Evolutionary conservation across 1,140 invertebrate species (phyloP).

Genomic region (Penaeus chinensis): DNA sequence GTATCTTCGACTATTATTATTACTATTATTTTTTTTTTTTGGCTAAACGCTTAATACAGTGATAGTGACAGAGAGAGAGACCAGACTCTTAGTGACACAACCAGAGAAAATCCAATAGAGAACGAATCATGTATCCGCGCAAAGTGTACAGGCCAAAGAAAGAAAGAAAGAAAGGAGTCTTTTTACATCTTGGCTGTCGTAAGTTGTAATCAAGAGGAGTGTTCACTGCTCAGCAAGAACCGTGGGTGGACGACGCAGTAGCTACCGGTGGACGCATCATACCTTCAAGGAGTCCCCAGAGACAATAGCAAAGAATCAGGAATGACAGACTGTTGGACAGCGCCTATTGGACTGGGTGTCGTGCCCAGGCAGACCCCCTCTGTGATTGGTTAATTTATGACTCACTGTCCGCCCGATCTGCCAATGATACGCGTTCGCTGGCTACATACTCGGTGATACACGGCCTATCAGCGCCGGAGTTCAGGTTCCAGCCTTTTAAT

Average conservation of each 20-base stretch:
- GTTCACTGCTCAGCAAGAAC: constrained; percentile 36
- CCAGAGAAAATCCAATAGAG: background rate
- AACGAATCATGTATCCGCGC: background rate
- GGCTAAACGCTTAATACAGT: no score
- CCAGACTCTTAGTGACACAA: background rate
- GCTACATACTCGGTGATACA: constrained; percentile 54
- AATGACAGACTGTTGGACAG: constrained; percentile 58
- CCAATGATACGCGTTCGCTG: constrained; percentile 57
- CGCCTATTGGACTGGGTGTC: constrained; percentile 60
- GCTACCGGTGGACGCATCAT: constrained; percentile 37
- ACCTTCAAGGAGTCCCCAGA: constrained; percentile 29
- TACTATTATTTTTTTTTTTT: background rate
- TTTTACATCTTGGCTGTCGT: background rate
- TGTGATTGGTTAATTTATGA: constrained; percentile 60
- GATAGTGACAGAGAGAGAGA: no score
- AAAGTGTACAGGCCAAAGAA: background rate
- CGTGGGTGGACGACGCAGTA: constrained; percentile 23
- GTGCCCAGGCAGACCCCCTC: constrained; percentile 55
- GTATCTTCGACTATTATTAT: background rate
- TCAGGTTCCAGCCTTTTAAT: constrained; percentile 53
- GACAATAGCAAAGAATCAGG: constrained; percentile 53
- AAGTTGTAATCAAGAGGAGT: constrained; percentile 27
- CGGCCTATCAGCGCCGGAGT: constrained; percentile 54
- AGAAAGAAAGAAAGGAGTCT: background rate
- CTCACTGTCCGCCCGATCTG: constrained; percentile 48